Percentiles rank a stretch among this genome's conserved stretches.
Conservation (phyloP, 30 jellyfish, hydroid and myxozoan genomes). For the Aurelia coerulea region DNA sequence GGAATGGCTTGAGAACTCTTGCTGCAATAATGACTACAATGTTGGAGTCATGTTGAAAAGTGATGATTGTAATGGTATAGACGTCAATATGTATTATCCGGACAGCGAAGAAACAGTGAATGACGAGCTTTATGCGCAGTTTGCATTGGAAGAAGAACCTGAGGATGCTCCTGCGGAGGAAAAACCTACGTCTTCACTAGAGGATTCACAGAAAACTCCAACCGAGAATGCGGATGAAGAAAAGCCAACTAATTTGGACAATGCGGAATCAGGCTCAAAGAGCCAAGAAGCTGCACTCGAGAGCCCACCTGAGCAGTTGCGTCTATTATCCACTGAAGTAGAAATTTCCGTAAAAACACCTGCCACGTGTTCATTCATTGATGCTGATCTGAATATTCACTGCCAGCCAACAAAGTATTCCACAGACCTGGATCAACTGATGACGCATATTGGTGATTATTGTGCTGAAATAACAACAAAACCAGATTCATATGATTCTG, state of each 20-base stretch:
- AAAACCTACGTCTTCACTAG: neutral
- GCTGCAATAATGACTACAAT: conserved; percentile 40
- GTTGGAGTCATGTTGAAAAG: neutral
- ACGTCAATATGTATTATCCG: conserved; percentile 30
- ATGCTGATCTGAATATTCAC: conserved; percentile 25
- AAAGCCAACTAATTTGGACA: neutral
- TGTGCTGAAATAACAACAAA: conserved; percentile 35
- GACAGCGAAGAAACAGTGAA: conserved; percentile 49
- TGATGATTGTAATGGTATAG: neutral
- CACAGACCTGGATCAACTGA: conserved; percentile 60
- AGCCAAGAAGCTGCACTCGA: neutral
- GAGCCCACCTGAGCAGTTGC: neutral
- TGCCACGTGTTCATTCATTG: conserved; percentile 44
- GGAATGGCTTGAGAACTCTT: conserved; percentile 61
- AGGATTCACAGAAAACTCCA: neutral
- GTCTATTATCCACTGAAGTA: conserved; percentile 7
- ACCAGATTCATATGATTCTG: conserved; percentile 2
- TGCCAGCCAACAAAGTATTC: conserved; percentile 51
- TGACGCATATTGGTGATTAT: conserved; percentile 62
- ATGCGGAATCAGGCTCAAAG: neutral
- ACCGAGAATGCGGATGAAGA: neutral
- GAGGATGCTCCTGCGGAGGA: conserved; percentile 48
- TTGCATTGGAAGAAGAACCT: conserved; percentile 52
- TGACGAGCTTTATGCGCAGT: conserved; percentile 55
- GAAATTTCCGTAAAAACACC: neutral